Evolutionary conservation across 2,113 vertebrate genomes (phyloP), one percentile per base, ranked within the genome.

Genomic region (Loxodonta africana): DNA sequence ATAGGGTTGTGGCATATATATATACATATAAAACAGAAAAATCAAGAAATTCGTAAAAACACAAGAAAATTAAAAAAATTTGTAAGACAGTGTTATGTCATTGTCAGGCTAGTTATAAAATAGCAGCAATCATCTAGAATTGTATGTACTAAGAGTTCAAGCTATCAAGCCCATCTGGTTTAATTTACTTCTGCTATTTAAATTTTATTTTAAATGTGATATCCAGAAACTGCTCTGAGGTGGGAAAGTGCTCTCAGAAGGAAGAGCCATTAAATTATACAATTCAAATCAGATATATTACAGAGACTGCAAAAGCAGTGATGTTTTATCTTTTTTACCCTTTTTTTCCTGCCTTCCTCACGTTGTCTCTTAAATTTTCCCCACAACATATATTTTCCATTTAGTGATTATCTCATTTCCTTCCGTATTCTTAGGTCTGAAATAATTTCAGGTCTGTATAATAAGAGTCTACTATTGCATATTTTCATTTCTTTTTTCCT

Each of bases 401-500:
- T 60, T 85, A 48, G 33, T 51, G 41, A 57, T 93, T 78, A 93
- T 23, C 67, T 94, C 8, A 57, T 93, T 89, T 95, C 2, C 57
- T 7, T 76, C 33, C 76, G 33, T n/a, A 33, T 65, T 94, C 41
- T 91, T 63, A 78, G 11, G 5, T 76, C 12, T 94, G 20, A 83
- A 84, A 96, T 97, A 95, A 98, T 94, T 95, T 83, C 90, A 98
- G 74, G 3, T 94, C 88, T 96, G 71, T 91, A 92, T 77, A 97
- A 83, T 94, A 95, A 98, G 80, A 96, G 97, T 97, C 92, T 86
- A 96, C 95, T 91, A 91, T 95, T 93, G 67, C 81, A 88, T 95
- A 98, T 98, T 98, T 97, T 94, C 95, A 98, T 97, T 98, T 98
- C 33, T 95, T 96, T 98, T 8, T 86, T 76, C 63, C 28, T 96